phyloP scores from a whole-genome alignment of 2,888 invertebrate genomes.

The Agrochola lota region DNA sequence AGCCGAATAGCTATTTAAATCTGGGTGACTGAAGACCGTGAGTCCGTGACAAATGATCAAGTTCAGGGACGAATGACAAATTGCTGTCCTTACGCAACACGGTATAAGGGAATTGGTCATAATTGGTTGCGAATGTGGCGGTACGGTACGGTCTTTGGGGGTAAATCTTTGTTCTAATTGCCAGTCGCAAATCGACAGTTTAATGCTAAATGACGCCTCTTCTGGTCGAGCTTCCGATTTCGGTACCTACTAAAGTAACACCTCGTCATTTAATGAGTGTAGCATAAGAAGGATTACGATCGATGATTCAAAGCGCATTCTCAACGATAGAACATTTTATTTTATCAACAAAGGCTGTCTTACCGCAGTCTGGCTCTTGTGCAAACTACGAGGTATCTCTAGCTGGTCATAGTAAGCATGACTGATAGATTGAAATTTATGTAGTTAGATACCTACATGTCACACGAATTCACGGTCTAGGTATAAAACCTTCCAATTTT shows the following conservation, averaged over 20 bases:
- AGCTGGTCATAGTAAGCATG: not conserved
- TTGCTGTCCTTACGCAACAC: conserved; percentile 57
- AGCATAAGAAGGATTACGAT: not conserved
- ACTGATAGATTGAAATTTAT: not conserved
- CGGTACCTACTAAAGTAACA: not conserved
- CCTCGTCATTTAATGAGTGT: not conserved
- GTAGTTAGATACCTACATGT: not conserved
- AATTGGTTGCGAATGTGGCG: conserved; percentile 35
- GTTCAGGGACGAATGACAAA: conserved; percentile 65
- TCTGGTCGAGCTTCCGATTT: conserved; percentile 3
- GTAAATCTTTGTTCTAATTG: conserved; percentile 11
- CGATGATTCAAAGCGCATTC: not conserved
- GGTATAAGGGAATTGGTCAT: conserved; percentile 50
- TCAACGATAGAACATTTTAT: not conserved
- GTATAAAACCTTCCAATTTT: no score
- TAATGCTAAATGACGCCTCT: not conserved
- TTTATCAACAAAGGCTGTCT: not conserved
- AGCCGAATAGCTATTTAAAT: conserved; percentile 55
- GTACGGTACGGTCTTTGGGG: not conserved
- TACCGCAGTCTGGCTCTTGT: not conserved
- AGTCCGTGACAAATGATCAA: conserved; percentile 65
- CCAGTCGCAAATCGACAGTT: no score
- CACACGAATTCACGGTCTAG: not conserved
- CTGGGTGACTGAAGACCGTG: conserved; percentile 54
- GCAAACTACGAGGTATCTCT: not conserved